Evolutionary conservation across 2,113 vertebrate species (phyloP).

Genomic region (Calidris pygmaea): DNA sequence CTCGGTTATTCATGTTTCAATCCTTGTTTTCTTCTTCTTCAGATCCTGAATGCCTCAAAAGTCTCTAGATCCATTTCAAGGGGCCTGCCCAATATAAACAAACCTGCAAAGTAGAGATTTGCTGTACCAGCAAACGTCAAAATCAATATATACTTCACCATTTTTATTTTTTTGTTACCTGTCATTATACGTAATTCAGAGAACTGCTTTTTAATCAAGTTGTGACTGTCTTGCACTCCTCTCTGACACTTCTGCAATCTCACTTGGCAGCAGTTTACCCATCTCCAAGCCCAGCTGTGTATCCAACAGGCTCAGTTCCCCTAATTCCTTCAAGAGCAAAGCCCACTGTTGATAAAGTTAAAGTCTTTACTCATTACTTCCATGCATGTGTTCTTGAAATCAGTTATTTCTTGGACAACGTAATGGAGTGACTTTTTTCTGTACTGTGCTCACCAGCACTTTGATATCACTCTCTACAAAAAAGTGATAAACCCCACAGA

Average conservation of each 20-base stretch:
- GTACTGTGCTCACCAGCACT: background rate
- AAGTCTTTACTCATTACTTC: background rate
- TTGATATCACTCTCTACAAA: background rate
- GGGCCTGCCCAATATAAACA: background rate
- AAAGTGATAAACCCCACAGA: background rate
- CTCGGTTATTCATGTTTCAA: background rate
- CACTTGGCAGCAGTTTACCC: background rate
- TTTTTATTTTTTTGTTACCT: background rate
- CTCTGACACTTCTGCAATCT: background rate
- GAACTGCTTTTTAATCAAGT: background rate
- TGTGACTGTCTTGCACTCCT: background rate
- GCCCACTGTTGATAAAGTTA: background rate
- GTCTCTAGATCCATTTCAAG: background rate
- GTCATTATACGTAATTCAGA: background rate
- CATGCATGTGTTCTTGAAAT: rapidly evolving
- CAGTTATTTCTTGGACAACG: background rate
- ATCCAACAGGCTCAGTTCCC: background rate
- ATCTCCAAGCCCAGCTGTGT: background rate
- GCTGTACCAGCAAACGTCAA: background rate
- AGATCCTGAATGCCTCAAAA: background rate
- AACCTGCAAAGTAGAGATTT: background rate
- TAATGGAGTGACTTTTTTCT: background rate
- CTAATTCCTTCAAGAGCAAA: background rate
- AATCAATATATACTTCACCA: background rate
- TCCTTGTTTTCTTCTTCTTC: background rate